Evolutionary conservation across 2,113 vertebrate genomes (phyloP), one percentile per base, ranked within the genome.

Genomic region (Trematomus loennbergii): DNA sequence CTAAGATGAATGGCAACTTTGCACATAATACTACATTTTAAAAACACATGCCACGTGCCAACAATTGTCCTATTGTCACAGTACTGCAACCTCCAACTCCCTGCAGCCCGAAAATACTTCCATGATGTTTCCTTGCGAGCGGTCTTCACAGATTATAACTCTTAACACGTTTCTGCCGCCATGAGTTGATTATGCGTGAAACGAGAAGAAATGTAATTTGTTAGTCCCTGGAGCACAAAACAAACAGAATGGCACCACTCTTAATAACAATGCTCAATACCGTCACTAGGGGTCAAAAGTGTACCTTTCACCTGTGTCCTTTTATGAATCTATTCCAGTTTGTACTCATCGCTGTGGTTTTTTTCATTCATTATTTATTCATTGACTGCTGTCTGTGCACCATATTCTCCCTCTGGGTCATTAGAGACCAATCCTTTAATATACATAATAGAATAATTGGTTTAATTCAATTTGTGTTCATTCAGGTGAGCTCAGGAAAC

Each of bases 351-450:
- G 46, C 46, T 48, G 46, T 15, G 22, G 22, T 7, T 52, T 12
- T 45, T 45, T 43, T 72, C 36, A 70, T 57, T 73, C 8, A 55
- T 16, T 49, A 61, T 43, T 72, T 8, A 70, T 57, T 73, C 11
- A 55, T 16, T 43, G 60, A 45, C 48, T 61, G 52, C 46, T 55
- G 2, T 48, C 52, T 71, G 8, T 50, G 36, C 55, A 18, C 15
- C 55, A 57, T 52, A 49, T 52, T 46, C n/a, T 53, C 17, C 0
- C 49, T 62, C 17, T 22, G 17, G 9, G 18, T 72, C 57, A 75
- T 55, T 55, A 49, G 18, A 55, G 40, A 48, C 65, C 40, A 49
- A 57, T 15, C 8, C 36, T 40, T 5, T 78, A 33, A 70, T 81
- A 46, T 16, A 2, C 18, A 17, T 40, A 40, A 40, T 40, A 40